Percentiles rank a stretch among this genome's conserved stretches.
These are phyloP conservation scores for Propsilocerus akamusi DNA, from an alignment of 1,140 invertebrate species.

Conservation along the genomic window DNA sequence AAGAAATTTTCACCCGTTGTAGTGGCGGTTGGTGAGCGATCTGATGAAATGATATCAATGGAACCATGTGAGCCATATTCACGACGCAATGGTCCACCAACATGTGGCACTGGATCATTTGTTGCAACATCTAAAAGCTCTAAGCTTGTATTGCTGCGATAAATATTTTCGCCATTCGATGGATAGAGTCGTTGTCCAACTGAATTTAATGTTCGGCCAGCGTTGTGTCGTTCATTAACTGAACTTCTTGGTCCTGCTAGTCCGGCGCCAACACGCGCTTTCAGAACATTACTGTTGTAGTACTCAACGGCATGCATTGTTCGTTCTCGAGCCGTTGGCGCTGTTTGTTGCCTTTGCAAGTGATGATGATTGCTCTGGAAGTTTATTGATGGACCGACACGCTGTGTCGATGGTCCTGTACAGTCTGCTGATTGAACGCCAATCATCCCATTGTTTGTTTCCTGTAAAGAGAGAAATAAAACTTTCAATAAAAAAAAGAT, in stretches of 20 bases:
- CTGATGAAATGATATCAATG: slow-evolving; percentile 6
- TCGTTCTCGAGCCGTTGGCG: slow-evolving; percentile 17
- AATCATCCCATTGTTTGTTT: slow-evolving; percentile 5
- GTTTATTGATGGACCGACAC: neutral
- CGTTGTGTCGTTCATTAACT: slow-evolving; percentile 9
- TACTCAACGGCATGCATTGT: slow-evolving; percentile 28
- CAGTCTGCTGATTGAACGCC: neutral
- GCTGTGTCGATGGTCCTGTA: neutral
- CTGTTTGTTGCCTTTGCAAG: slow-evolving; percentile 12
- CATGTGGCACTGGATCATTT: slow-evolving; percentile 15
- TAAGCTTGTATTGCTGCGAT: slow-evolving; percentile 38
- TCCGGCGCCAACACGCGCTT: slow-evolving; percentile 23
- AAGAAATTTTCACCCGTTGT: slow-evolving; percentile 47
- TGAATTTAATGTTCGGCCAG: slow-evolving; percentile 5
- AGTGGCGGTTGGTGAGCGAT: slow-evolving; percentile 6
- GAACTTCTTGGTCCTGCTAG: slow-evolving; percentile 10
- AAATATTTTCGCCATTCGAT: slow-evolving; percentile 23
- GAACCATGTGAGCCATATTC: slow-evolving; percentile 38
- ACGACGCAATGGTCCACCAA: slow-evolving; percentile 27
- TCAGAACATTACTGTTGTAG: slow-evolving; percentile 28
- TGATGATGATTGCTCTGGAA: slow-evolving; percentile 16
- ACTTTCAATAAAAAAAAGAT: neutral
- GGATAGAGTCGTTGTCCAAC: slow-evolving; percentile 11
- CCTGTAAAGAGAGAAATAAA: neutral
- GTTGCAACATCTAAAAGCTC: slow-evolving; percentile 28